Percentiles rank a stretch among this genome's conserved stretches.
phyloP scores from a whole-genome alignment of 2,113 vertebrate genomes.

The Felis chaus region DNA sequence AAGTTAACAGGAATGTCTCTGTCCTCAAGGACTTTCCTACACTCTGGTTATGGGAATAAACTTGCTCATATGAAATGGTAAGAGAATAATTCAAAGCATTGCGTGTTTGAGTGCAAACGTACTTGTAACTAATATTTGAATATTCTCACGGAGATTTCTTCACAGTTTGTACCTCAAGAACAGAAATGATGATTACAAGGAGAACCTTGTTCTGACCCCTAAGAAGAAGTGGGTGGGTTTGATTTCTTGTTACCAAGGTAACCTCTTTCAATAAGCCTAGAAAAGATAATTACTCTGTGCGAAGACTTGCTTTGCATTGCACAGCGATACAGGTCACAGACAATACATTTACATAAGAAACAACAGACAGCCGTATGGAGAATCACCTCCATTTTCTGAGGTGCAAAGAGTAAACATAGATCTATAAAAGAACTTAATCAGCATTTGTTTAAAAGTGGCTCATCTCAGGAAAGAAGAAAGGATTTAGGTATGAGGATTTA shows the following conservation, averaged over 20 bases:
- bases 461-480: not conserved
- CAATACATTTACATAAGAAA: conserved; percentile 36
- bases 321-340: conserved; percentile 50
- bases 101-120: not conserved
- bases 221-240: conserved; percentile 69
- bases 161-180: conserved; percentile 56
- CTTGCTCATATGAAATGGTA: not conserved
- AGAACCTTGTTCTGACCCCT: conserved; percentile 75
- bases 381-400: not conserved
- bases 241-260: conserved; percentile 75
- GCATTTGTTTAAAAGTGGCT: not conserved
- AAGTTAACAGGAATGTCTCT: not conserved
- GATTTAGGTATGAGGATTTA: not conserved
- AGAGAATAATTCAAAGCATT: not conserved
- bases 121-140: conserved; percentile 53
- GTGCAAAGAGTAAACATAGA: not conserved
- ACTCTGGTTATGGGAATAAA: not conserved
- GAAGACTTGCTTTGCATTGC: conserved; percentile 59
- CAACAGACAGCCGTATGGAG: not conserved
- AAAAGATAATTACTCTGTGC: conserved; percentile 69
- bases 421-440: not conserved
- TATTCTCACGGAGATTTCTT: conserved; percentile 49
- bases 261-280: conserved; percentile 68
- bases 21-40: not conserved
- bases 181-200: conserved; percentile 60